Conservation (phyloP, 2,797 vertebrate species). For the Odontamblyopus rebecca region DNA sequence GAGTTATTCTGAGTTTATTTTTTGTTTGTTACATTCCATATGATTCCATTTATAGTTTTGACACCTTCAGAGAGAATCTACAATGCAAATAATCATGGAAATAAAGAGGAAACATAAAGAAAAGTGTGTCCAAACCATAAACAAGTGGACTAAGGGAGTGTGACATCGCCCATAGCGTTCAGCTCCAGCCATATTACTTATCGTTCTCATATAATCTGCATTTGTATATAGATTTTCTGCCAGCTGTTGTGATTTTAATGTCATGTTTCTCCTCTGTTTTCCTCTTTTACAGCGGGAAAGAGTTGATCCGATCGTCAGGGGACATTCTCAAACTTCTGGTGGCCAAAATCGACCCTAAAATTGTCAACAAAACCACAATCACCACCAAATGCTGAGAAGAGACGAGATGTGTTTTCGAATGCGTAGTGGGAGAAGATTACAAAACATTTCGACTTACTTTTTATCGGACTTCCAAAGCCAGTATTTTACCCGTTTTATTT, state of each 20-base stretch:
- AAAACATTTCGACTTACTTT: background rate
- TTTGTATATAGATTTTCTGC: too few species aligned
- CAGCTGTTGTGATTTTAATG: background rate
- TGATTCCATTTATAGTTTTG: too few species aligned
- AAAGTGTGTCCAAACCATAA: too few species aligned
- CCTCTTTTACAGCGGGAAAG: constrained; percentile 68
- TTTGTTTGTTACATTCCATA: too few species aligned
- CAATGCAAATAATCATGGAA: too few species aligned
- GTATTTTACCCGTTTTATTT: constrained; percentile 22
- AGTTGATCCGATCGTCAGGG: constrained; percentile 76
- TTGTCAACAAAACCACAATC: constrained; percentile 24
- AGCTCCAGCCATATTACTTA: too few species aligned
- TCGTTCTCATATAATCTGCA: too few species aligned
- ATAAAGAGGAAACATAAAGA: too few species aligned
- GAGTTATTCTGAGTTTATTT: too few species aligned
- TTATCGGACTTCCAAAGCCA: constrained; percentile 25
- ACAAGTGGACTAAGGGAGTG: too few species aligned
- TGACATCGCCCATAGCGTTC: too few species aligned
- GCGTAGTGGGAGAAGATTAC: constrained; percentile 14
- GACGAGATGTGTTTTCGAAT: constrained; percentile 10
- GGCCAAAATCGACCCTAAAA: constrained; percentile 67
- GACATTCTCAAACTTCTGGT: constrained; percentile 75
- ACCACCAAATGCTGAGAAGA: constrained; percentile 63
- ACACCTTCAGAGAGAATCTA: too few species aligned
- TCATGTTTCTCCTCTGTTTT: background rate